Conservation (phyloP, 1,140 invertebrate genomes). For the Bombus difficillimus region DNA sequence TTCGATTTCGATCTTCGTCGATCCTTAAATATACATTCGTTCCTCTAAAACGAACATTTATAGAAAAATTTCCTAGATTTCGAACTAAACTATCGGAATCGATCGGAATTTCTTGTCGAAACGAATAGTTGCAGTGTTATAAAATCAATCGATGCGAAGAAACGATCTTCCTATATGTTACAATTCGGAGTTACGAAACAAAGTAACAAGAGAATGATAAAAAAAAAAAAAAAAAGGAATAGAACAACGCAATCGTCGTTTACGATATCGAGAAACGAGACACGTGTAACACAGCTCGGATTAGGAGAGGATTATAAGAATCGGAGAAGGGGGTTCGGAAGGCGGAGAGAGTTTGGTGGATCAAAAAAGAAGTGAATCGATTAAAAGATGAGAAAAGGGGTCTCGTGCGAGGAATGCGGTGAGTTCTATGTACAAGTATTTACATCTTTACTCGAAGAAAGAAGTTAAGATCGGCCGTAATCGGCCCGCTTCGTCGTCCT, state of each 20-base stretch:
- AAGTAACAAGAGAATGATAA: not conserved
- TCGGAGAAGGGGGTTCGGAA: not conserved
- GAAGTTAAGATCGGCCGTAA: constrained; percentile 23
- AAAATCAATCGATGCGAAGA: not conserved
- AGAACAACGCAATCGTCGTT: constrained; percentile 9
- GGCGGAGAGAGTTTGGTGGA: not conserved
- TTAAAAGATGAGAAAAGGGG: constrained; percentile 42
- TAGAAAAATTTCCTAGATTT: not conserved
- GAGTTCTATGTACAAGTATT: constrained; percentile 78
- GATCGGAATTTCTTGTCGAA: not conserved
- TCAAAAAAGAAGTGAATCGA: not conserved
- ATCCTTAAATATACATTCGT: not conserved
- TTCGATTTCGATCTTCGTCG: not conserved
- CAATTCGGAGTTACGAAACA: not conserved
- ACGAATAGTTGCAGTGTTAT: not conserved
- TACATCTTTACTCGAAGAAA: constrained; percentile 68
- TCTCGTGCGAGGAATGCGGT: constrained; percentile 77
- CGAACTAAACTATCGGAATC: not conserved
- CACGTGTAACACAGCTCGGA: constrained; percentile 20
- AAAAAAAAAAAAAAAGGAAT: not conserved
- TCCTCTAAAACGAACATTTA: not conserved
- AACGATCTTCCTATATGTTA: not conserved
- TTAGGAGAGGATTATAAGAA: constrained; percentile 27
- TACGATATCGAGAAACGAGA: not conserved
- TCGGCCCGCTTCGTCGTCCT: constrained; percentile 4